These are phyloP conservation scores for Empidonax traillii DNA, from an alignment of 2,113 vertebrate genomes.

Conservation along the genomic window DNA sequence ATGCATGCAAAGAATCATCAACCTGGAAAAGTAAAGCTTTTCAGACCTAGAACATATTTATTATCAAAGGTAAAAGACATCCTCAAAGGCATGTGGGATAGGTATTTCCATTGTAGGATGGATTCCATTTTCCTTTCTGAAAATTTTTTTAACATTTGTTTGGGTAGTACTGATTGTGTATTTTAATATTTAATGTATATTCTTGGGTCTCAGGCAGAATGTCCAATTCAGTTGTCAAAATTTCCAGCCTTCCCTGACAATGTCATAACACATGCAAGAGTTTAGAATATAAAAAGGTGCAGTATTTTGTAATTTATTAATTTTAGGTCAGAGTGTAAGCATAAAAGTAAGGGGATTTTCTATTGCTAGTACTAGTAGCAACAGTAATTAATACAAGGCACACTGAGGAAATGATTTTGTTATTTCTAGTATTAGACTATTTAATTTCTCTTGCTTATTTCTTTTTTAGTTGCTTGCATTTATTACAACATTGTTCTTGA, in stretches of 20 bases:
- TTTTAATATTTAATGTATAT: background rate
- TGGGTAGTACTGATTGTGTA: background rate
- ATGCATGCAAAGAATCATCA: background rate
- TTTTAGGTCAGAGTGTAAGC: background rate
- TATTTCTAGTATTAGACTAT: background rate
- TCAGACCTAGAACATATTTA: background rate
- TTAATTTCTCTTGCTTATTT: background rate
- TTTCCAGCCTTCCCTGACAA: background rate
- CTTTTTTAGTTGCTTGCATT: background rate
- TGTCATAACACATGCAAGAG: accelerated
- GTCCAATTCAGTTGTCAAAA: background rate
- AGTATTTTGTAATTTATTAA: background rate
- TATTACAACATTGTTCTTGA: background rate
- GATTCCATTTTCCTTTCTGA: background rate
- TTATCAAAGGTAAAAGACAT: background rate
- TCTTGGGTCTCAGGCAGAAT: background rate
- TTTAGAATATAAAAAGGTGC: background rate
- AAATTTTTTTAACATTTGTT: background rate
- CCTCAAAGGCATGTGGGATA: background rate
- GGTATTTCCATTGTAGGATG: background rate
- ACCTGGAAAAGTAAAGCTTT: background rate
- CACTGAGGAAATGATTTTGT: background rate
- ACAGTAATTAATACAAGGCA: background rate
- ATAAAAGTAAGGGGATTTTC: background rate
- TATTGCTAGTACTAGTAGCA: background rate